Conservation (phyloP, 2,888 invertebrate genomes). For the Campoletis raptor region DNA sequence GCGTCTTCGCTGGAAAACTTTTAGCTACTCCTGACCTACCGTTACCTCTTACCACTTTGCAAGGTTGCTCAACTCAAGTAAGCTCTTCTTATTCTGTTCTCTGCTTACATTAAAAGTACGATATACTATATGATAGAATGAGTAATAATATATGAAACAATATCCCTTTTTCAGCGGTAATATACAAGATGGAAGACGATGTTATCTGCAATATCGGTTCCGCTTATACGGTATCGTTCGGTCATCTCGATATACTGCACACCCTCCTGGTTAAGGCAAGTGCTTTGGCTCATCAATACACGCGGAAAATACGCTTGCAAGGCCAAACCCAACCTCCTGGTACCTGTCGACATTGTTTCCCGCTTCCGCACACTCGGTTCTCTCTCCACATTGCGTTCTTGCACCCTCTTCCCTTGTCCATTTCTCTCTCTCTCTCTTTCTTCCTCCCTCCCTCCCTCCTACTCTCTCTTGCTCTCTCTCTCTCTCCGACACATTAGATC, state of each 20-base stretch:
- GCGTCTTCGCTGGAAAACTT: neutral
- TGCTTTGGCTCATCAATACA: slow-evolving; percentile 75
- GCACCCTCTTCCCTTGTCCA: neutral
- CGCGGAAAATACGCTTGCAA: slow-evolving; percentile 68
- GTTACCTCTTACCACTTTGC: neutral
- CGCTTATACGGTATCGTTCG: slow-evolving; percentile 38
- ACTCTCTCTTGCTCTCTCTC: neutral
- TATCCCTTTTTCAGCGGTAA: neutral
- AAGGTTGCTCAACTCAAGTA: neutral
- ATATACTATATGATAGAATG: neutral
- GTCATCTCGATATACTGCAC: slow-evolving; percentile 28
- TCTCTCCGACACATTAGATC: slow-evolving; percentile 42
- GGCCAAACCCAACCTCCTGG: slow-evolving; percentile 54
- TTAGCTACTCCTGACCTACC: neutral
- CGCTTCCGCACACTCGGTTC: slow-evolving; percentile 49
- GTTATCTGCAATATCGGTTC: slow-evolving; percentile 47
- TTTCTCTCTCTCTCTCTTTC: neutral
- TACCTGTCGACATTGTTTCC: slow-evolving; percentile 67
- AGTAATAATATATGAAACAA: neutral
- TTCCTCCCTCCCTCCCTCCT: neutral
- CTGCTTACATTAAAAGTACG: neutral
- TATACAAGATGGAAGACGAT: neutral
- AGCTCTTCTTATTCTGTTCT: neutral
- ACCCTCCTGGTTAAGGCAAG: slow-evolving; percentile 40
- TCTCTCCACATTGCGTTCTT: neutral